Conservation (phyloP, 2,888 invertebrate genomes). For the Andrena minutula region DNA sequence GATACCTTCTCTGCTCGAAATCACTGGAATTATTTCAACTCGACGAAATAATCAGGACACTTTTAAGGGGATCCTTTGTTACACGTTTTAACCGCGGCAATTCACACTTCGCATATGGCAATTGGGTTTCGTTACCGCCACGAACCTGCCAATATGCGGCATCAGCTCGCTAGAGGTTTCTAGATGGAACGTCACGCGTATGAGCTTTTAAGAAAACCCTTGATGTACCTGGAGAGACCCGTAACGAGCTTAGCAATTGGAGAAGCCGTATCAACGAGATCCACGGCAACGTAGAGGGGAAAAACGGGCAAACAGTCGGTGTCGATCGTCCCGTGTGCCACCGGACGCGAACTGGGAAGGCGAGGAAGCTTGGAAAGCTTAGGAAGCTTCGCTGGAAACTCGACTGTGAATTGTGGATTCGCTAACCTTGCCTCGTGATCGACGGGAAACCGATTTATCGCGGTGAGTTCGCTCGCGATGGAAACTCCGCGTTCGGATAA, state of each 20-base stretch:
- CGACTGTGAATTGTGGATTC: constrained; percentile 26
- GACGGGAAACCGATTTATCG: constrained; percentile 43
- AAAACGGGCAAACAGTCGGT: constrained; percentile 61
- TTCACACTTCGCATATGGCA: neutral
- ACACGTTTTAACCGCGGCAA: neutral
- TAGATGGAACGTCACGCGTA: constrained; percentile 4
- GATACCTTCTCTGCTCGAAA: no score
- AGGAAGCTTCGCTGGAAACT: constrained; percentile 13
- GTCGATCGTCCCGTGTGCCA: constrained; percentile 56
- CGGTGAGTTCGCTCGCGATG: constrained; percentile 43
- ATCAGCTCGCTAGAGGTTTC: constrained; percentile 18
- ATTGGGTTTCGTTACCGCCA: neutral
- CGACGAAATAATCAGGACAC: neutral
- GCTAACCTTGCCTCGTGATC: constrained; percentile 33
- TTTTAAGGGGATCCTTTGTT: no score
- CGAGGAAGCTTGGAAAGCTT: neutral
- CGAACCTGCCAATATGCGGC: neutral
- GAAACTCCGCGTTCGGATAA: constrained; percentile 31
- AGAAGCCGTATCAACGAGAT: constrained; percentile 75
- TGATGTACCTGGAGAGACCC: constrained; percentile 73
- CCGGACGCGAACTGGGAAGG: constrained; percentile 3
- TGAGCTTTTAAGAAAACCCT: constrained; percentile 56
- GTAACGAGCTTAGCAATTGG: constrained; percentile 78
- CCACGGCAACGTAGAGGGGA: constrained; percentile 43
- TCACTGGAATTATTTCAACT: no score